A percentile compares a stretch with the other conserved stretches of the same genome.
Conservation (phyloP, 1,140 invertebrate species). For the Tachypleus tridentatus region DNA sequence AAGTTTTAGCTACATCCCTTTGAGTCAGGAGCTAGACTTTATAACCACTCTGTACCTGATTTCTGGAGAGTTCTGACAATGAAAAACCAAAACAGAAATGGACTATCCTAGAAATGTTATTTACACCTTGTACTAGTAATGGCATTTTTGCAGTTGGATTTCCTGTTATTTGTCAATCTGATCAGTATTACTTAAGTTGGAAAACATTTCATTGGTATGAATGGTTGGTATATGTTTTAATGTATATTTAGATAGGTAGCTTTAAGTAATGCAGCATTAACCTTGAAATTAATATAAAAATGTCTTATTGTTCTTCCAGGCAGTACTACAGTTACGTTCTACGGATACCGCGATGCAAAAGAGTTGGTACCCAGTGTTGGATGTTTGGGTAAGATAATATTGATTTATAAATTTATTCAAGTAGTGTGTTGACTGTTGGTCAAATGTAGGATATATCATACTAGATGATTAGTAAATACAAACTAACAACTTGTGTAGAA, state of each 20-base stretch:
- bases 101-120: no score
- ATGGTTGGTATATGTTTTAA: neutral
- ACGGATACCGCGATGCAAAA: conserved; percentile 90
- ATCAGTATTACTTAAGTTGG: no score
- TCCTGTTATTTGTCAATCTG: no score
- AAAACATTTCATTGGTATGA: neutral
- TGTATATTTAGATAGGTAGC: neutral
- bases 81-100: no score
- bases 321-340: conserved; percentile 96
- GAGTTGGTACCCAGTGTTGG: conserved; percentile 98
- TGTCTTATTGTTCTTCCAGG: conserved; percentile 40
- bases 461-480: neutral
- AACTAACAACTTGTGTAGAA: neutral
- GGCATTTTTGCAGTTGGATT: no score
- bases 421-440: no score
- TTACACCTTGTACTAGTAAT: no score
- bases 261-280: neutral
- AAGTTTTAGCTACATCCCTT: no score
- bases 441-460: no score
- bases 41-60: no score
- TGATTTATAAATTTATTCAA: neutral
- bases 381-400: conserved; percentile 49
- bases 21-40: no score
- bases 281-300: neutral
- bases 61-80: no score